Conservation (phyloP, 2,113 vertebrate species). For the Pachycephala philippinensis region DNA sequence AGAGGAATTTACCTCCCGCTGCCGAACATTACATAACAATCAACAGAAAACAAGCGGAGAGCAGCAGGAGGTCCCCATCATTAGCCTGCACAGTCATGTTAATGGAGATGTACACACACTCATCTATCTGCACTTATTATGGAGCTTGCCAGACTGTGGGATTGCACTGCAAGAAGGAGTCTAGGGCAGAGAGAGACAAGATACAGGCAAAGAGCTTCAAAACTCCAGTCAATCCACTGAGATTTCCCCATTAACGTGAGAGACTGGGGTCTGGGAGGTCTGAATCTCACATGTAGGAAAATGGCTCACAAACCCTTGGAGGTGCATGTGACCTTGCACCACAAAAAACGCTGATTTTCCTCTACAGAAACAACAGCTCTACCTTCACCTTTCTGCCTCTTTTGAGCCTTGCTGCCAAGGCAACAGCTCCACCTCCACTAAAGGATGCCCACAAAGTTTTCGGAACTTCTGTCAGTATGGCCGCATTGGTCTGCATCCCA, state of each 20-base stretch:
- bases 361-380: not conserved
- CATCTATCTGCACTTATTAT: constrained; percentile 55
- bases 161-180: not conserved
- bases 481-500: not conserved
- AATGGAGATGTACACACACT: constrained; percentile 59
- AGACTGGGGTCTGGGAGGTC: not conserved
- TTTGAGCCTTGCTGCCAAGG: not conserved
- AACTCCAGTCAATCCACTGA: not conserved
- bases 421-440: not conserved
- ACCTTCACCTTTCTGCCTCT: not conserved
- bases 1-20: constrained; percentile 85
- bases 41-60: constrained; percentile 81
- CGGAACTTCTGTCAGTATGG: not conserved
- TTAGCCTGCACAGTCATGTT: constrained; percentile 71
- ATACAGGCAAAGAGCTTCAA: not conserved
- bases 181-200: not conserved
- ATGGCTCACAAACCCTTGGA: accelerated
- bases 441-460: not conserved
- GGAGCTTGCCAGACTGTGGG: constrained; percentile 42
- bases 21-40: constrained; percentile 84
- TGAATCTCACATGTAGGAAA: accelerated
- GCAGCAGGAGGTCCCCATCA: constrained; percentile 74
- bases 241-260: not conserved
- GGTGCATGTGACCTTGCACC: accelerated
- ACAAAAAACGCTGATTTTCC: not conserved